Percentiles rank a stretch among this genome's conserved stretches.
phyloP scores from a whole-genome alignment of 2,113 vertebrate genomes.

The Perca fluviatilis region DNA sequence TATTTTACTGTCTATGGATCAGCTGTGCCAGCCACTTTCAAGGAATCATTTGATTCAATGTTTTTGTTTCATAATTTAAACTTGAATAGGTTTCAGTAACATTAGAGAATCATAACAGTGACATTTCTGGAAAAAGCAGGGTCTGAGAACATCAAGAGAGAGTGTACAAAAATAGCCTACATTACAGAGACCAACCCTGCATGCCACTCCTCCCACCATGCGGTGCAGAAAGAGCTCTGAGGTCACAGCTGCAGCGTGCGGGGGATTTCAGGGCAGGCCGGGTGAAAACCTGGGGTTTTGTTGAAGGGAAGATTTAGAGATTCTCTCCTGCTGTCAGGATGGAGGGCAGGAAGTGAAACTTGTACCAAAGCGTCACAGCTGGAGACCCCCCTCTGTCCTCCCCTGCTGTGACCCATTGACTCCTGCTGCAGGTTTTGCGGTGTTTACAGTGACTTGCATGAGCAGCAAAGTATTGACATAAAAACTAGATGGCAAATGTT shows the following conservation, averaged over 20 bases:
- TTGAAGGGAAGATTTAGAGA: slow-evolving; percentile 64
- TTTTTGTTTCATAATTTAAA: slow-evolving; percentile 19
- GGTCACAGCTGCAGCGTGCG: slow-evolving; percentile 77
- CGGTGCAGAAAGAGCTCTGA: slow-evolving; percentile 65
- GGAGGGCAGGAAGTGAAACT: slow-evolving; percentile 74
- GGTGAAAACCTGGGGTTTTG: slow-evolving; percentile 68
- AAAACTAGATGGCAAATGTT: background rate
- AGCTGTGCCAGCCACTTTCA: background rate
- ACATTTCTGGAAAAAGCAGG: slow-evolving; percentile 39
- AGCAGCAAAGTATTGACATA: slow-evolving; percentile 24
- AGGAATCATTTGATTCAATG: background rate
- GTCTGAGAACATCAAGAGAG: slow-evolving; percentile 43
- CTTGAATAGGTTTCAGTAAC: slow-evolving; percentile 6
- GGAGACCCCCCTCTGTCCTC: slow-evolving; percentile 41
- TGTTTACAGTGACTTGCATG: slow-evolving; percentile 55
- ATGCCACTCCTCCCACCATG: slow-evolving; percentile 69
- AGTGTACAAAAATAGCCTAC: slow-evolving; percentile 56
- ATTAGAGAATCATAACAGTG: slow-evolving; percentile 8
- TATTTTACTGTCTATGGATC: too few relatives aligned
- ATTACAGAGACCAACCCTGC: slow-evolving; percentile 53
- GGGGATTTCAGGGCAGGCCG: slow-evolving; percentile 64
- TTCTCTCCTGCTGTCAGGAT: slow-evolving; percentile 67
- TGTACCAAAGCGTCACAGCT: slow-evolving; percentile 69
- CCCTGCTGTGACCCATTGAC: slow-evolving; percentile 65
- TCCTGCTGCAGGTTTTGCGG: slow-evolving; percentile 69